Conservation (phyloP, 2,888 invertebrate species). For the Lasioglossum figueresi region DNA sequence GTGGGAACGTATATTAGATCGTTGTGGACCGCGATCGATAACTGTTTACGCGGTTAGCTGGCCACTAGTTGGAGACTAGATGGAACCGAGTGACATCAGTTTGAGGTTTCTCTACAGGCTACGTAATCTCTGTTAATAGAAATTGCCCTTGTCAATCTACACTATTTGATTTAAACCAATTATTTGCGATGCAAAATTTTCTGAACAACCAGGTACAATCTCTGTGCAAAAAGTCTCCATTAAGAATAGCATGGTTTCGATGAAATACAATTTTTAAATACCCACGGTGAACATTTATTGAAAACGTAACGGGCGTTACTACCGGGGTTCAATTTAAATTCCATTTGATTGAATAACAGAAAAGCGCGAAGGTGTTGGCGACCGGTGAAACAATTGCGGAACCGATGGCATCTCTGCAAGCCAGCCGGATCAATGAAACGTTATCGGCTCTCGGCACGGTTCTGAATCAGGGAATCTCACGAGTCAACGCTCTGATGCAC, state of each 20-base stretch:
- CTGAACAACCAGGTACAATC: not conserved
- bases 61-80: slow-evolving; percentile 28
- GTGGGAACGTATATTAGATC: slow-evolving; percentile 36
- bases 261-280: not conserved
- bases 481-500: slow-evolving; percentile 59
- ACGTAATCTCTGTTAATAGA: slow-evolving; percentile 21
- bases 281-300: not conserved
- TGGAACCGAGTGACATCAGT: slow-evolving; percentile 30
- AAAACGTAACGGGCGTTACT: not conserved
- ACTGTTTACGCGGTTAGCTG: slow-evolving; percentile 41
- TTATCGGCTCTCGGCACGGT: slow-evolving; percentile 40
- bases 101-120: slow-evolving; percentile 10
- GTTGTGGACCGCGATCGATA: slow-evolving; percentile 37
- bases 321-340: not conserved
- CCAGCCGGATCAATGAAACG: slow-evolving; percentile 53
- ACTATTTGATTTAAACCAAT: not conserved
- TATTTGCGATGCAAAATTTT: not conserved
- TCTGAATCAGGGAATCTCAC: slow-evolving; percentile 61
- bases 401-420: slow-evolving; percentile 5
- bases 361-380: not conserved
- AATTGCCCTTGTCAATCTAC: not conserved
- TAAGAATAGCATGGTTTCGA: not conserved
- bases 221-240: not conserved
- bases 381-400: slow-evolving; percentile 36
- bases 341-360: not conserved